Percentiles rank a stretch among this genome's conserved stretches.
These are phyloP conservation scores for Crotalus tigris DNA, from an alignment of 2,113 vertebrate species.

Conservation along the genomic window DNA sequence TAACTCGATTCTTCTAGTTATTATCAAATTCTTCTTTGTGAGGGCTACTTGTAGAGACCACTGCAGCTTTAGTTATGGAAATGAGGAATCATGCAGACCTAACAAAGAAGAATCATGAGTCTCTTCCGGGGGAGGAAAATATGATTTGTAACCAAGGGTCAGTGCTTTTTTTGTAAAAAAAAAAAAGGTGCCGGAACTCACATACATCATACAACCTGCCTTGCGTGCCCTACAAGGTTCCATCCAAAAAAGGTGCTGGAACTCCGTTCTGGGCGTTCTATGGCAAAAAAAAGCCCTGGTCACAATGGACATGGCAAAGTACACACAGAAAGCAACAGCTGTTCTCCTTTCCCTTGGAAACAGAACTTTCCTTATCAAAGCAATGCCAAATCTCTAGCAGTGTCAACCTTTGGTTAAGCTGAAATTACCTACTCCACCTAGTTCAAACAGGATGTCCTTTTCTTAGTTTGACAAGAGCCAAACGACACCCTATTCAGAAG, in stretches of 20 bases:
- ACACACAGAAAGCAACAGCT: background rate
- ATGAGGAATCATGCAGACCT: background rate
- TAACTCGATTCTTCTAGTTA: background rate
- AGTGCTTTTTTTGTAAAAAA: too few species aligned
- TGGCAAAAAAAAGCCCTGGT: too few species aligned
- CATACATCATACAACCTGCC: too few species aligned
- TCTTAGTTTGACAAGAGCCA: background rate
- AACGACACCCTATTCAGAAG: background rate
- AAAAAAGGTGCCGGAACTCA: too few species aligned
- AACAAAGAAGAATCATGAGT: background rate
- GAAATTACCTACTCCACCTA: background rate
- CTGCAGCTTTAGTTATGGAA: background rate
- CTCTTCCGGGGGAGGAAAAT: background rate
- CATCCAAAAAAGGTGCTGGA: too few species aligned
- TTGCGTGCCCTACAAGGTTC: too few species aligned
- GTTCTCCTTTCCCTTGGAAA: background rate
- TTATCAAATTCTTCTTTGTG: background rate
- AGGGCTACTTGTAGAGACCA: background rate
- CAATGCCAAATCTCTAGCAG: background rate
- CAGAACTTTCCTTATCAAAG: background rate
- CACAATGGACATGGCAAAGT: background rate
- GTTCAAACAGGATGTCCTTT: conserved; percentile 10
- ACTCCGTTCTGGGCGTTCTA: too few species aligned
- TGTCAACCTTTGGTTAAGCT: background rate
- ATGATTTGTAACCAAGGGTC: background rate